Percentiles rank a stretch among this genome's conserved stretches.
Conservation (phyloP, 2,113 vertebrate genomes). For the Rissa tridactyla region DNA sequence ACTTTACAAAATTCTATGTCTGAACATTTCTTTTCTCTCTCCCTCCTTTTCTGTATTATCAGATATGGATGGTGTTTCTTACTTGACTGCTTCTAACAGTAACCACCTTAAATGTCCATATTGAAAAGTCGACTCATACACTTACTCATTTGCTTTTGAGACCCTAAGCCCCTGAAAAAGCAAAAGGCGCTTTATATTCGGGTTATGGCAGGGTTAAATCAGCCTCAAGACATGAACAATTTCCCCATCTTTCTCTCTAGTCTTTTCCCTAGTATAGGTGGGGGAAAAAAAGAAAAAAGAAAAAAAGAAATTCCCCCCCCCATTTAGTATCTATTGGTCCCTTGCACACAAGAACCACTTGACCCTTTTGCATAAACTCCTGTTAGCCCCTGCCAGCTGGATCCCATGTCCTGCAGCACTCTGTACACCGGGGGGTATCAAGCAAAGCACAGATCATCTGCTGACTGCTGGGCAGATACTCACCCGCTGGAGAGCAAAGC, state of each 20-base stretch:
- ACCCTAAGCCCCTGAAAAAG: not conserved
- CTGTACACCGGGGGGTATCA: not conserved
- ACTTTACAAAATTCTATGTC: not conserved
- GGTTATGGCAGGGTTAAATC: not conserved
- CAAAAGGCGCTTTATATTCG: not conserved
- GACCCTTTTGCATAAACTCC: conserved; percentile 31
- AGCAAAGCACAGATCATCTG: not conserved
- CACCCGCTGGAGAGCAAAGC: not conserved
- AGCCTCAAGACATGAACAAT: not conserved
- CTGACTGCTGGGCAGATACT: not conserved
- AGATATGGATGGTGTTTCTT: not conserved
- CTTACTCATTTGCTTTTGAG: not conserved
- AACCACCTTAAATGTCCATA: not conserved
- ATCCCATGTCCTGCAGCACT: not conserved
- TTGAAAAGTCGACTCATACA: not conserved
- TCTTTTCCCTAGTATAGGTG: not conserved
- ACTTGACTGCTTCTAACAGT: not conserved
- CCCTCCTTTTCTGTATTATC: not conserved
- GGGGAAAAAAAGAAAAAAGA: too few species aligned
- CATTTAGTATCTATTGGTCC: not conserved
- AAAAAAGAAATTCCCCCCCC: too few species aligned
- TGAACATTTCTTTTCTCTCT: not conserved
- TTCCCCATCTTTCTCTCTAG: not conserved
- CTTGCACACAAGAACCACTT: conserved; percentile 57
- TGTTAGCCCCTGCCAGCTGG: conserved; percentile 32